Conservation (phyloP, 2,113 vertebrate genomes). For the Gallinago jamesoni region DNA sequence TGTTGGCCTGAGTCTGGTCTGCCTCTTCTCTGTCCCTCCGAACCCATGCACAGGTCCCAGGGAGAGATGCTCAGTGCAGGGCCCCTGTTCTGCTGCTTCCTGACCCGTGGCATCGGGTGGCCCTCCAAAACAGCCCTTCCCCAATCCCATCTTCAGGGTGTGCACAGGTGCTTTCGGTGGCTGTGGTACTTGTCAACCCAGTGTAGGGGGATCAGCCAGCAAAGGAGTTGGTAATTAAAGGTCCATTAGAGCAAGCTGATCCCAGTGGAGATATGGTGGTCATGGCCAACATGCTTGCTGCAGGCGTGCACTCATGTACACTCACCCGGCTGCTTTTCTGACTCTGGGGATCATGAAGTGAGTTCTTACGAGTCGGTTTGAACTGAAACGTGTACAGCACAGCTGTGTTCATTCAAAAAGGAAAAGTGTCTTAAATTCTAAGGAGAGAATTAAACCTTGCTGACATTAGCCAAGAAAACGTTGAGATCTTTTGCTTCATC, state of each 20-base stretch:
- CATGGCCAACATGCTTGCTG: not conserved
- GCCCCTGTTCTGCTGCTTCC: not conserved
- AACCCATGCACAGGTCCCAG: not conserved
- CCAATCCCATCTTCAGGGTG: not conserved
- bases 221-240: not conserved
- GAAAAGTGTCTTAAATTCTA: not conserved
- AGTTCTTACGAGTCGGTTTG: fast-evolving
- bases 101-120: fast-evolving
- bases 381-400: fast-evolving
- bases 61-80: not conserved
- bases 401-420: not conserved
- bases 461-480: not conserved
- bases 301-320: not conserved
- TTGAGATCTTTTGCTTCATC: not conserved
- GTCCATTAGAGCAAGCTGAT: not conserved
- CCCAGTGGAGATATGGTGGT: fast-evolving
- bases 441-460: not conserved
- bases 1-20: not conserved
- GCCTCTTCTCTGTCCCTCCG: not conserved
- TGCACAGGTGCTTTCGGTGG: not conserved
- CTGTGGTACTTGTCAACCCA: fast-evolving
- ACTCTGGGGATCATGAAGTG: fast-evolving
- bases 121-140: not conserved
- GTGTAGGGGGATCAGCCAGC: not conserved
- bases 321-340: not conserved